Conservation (phyloP, 2,797 vertebrate genomes). For the Hephaestus fuliginosus region DNA sequence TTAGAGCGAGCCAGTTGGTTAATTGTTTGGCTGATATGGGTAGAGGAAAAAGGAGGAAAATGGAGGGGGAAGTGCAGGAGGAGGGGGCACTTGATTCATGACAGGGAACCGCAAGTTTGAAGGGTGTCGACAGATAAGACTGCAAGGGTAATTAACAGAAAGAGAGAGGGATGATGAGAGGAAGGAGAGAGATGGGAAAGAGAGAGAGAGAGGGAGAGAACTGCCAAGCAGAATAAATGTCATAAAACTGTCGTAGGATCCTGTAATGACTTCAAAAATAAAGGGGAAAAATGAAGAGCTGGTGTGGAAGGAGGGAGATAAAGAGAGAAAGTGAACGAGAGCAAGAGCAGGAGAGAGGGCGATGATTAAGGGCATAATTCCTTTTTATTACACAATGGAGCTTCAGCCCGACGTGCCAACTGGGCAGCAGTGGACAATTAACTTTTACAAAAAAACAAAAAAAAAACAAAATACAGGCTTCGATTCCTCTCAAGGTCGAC, state of each 20-base stretch:
- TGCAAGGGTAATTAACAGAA: slow-evolving; percentile 81
- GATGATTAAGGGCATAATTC: slow-evolving; percentile 72
- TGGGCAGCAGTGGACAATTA: slow-evolving; percentile 49
- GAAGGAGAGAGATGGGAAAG: slow-evolving; percentile 40
- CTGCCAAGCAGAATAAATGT: slow-evolving; percentile 75
- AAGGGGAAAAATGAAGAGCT: slow-evolving; percentile 47
- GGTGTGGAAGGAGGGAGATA: slow-evolving; percentile 70
- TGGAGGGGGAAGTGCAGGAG: slow-evolving; percentile 16
- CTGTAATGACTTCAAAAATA: slow-evolving; percentile 73
- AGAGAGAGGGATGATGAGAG: slow-evolving; percentile 67
- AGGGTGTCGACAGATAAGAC: slow-evolving; percentile 81
- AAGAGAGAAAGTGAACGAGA: slow-evolving; percentile 59
- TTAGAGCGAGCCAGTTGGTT: slow-evolving; percentile 66
- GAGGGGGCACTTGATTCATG: slow-evolving; percentile 77
- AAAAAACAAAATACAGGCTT: slow-evolving; percentile 33
- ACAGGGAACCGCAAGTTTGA: slow-evolving; percentile 74
- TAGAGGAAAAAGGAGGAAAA: slow-evolving; percentile 24
- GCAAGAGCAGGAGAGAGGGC: slow-evolving; percentile 42
- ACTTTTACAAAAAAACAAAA: slow-evolving; percentile 40
- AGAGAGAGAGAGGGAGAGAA: slow-evolving; percentile 24
- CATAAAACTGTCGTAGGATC: slow-evolving; percentile 74
- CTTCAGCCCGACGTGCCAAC: slow-evolving; percentile 48
- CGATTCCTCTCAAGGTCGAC: slow-evolving; percentile 55
- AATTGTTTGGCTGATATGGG: slow-evolving; percentile 74
- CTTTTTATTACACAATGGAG: slow-evolving; percentile 66